Evolutionary conservation across 2,888 invertebrate species (phyloP).

Genomic region (Calameuta filiformis): DNA sequence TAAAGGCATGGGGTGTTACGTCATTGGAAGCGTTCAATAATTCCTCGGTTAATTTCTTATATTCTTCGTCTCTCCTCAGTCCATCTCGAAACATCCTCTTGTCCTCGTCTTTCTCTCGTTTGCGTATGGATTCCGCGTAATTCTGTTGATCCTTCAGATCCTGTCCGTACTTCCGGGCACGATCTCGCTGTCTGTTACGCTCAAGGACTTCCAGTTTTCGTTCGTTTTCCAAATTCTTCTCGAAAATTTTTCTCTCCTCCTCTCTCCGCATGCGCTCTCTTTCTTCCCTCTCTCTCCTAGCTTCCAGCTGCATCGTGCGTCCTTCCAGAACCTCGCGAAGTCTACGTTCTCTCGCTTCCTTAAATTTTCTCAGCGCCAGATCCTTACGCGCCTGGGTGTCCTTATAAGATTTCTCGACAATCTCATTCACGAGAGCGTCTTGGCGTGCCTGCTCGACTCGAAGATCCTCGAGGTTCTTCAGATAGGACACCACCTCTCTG

Average conservation of each 20-base stretch:
- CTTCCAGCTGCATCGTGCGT: constrained; percentile 40
- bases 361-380: constrained; percentile 29
- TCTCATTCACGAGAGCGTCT: constrained; percentile 37
- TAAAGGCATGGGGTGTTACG: constrained; percentile 47
- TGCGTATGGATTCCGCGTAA: constrained; percentile 24
- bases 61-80: constrained; percentile 36
- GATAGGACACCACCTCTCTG: constrained; percentile 45
- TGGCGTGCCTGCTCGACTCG: constrained; percentile 37
- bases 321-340: constrained; percentile 38
- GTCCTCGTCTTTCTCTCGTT: constrained; percentile 33
- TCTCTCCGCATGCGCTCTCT: constrained; percentile 23
- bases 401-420: constrained; percentile 31
- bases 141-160: constrained; percentile 43
- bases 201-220: constrained; percentile 28
- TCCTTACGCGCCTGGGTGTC: constrained; percentile 31
- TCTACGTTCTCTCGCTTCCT: constrained; percentile 31
- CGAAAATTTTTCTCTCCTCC: constrained; percentile 31
- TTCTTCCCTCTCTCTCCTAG: constrained; percentile 27
- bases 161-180: constrained; percentile 36
- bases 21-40: constrained; percentile 43
- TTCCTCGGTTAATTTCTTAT: constrained; percentile 36
- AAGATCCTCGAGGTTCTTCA: constrained; percentile 46
- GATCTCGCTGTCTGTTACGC: constrained; percentile 26
- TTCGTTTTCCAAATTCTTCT: constrained; percentile 35
- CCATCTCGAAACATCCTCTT: constrained; percentile 19